These are phyloP conservation scores for Craseonycteris thonglongyai DNA, from an alignment of 2,113 vertebrate species.

Conservation along the genomic window DNA sequence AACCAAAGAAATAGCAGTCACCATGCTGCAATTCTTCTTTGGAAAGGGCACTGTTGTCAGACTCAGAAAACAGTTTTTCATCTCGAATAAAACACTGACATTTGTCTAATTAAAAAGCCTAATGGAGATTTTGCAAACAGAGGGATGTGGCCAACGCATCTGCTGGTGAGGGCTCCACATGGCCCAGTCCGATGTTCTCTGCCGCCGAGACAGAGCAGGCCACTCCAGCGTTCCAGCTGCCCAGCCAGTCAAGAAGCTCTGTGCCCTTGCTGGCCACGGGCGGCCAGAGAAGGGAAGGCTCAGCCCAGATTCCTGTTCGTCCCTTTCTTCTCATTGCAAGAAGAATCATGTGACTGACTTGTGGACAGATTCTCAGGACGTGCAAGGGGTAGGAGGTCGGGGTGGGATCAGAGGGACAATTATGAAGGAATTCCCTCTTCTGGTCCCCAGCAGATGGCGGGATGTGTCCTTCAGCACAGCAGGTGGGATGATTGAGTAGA, in stretches of 20 bases:
- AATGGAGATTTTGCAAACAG: constrained; percentile 52
- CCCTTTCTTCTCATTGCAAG: not conserved
- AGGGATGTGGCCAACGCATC: constrained; percentile 39
- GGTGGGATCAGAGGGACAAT: not conserved
- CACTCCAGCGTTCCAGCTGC: not conserved
- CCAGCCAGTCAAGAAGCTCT: constrained; percentile 20
- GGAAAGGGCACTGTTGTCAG: constrained; percentile 49
- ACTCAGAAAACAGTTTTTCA: constrained; percentile 48
- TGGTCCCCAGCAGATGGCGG: not conserved
- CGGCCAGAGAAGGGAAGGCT: not conserved
- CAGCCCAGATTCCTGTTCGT: not conserved
- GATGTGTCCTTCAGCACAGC: not conserved
- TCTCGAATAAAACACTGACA: constrained; percentile 53
- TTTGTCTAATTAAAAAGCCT: constrained; percentile 65
- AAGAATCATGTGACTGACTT: not conserved
- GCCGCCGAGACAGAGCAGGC: not conserved
- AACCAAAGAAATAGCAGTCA: not conserved
- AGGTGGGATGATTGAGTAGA: not conserved
- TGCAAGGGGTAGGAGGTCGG: not conserved
- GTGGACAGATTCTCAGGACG: not conserved
- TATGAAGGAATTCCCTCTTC: not conserved
- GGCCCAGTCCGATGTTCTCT: not conserved
- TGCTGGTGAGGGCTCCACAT: constrained; percentile 41
- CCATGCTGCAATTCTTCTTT: not conserved
- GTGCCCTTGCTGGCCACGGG: not conserved